Conservation (phyloP, 2,888 invertebrate genomes). For the Priocnemis perturbator region DNA sequence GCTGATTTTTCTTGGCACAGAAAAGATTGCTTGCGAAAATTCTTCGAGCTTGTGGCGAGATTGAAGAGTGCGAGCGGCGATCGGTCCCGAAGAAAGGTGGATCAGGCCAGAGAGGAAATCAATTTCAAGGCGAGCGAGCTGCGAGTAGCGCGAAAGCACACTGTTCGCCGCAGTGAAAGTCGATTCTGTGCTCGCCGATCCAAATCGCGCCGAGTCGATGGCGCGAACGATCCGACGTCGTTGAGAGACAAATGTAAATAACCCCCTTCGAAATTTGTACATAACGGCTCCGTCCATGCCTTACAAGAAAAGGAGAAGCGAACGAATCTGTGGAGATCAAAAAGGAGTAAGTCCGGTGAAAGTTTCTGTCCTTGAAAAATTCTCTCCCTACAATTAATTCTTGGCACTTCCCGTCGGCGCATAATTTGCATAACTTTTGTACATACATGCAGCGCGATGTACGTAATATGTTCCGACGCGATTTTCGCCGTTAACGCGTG, state of each 20-base stretch:
- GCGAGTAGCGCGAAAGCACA: slow-evolving; percentile 58
- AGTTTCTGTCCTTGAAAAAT: no score
- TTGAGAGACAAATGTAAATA: slow-evolving; percentile 42
- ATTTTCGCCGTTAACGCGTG: no score
- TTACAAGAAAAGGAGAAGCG: neutral
- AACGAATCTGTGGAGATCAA: neutral
- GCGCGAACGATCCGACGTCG: slow-evolving; percentile 32
- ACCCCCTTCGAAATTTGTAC: slow-evolving; percentile 49
- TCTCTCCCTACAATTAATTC: no score
- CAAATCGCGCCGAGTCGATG: slow-evolving; percentile 50
- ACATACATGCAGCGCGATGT: no score
- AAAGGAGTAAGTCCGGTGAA: no score
- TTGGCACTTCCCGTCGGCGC: no score
- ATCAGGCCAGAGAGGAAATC: slow-evolving; percentile 38
- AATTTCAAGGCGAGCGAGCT: slow-evolving; percentile 52
- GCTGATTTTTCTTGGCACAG: no score
- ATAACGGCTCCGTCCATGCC: slow-evolving; percentile 26
- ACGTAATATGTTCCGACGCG: no score
- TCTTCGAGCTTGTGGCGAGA: neutral
- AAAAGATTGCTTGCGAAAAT: neutral
- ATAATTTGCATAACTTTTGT: no score
- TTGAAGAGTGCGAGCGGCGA: neutral
- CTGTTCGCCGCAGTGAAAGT: slow-evolving; percentile 62
- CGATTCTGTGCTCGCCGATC: slow-evolving; percentile 57
- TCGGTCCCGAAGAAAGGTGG: slow-evolving; percentile 16